Conservation (phyloP, 2,888 invertebrate genomes). For the Ellobium chinense region DNA sequence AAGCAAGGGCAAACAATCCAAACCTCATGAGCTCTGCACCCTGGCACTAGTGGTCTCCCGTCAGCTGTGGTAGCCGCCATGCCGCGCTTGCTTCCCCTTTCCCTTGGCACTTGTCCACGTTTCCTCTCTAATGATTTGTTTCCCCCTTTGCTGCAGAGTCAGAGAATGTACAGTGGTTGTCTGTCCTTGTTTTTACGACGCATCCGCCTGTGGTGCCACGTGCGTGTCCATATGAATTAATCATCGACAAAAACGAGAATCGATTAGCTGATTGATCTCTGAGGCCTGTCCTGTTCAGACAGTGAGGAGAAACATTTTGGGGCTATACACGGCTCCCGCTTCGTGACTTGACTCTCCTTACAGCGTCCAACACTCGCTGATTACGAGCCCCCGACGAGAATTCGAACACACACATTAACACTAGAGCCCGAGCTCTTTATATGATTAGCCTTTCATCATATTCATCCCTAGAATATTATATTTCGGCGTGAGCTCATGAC, state of each 20-base stretch:
- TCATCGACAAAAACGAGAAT: conserved; percentile 21
- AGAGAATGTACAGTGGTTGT: neutral
- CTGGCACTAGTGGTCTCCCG: neutral
- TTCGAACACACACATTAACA: too few species aligned
- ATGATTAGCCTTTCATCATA: too few species aligned
- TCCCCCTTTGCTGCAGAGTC: neutral
- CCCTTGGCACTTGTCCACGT: neutral
- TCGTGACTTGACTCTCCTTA: too few species aligned
- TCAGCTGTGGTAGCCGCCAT: neutral
- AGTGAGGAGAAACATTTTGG: too few species aligned
- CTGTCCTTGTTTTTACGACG: neutral
- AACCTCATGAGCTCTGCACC: neutral
- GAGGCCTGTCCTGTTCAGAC: neutral
- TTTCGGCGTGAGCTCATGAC: too few species aligned
- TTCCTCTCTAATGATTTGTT: neutral
- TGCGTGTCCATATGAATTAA: conserved; percentile 28
- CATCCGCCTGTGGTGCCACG: neutral
- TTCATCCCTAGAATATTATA: too few species aligned
- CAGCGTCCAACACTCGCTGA: too few species aligned
- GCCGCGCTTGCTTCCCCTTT: neutral
- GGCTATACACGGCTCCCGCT: too few species aligned
- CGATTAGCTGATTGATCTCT: conserved; percentile 8
- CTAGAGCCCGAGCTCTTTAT: too few species aligned
- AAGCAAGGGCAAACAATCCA: conserved; percentile 13
- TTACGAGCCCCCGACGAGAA: too few species aligned